Conservation (phyloP, 2,888 invertebrate species). For the Syrista parreyssii region DNA sequence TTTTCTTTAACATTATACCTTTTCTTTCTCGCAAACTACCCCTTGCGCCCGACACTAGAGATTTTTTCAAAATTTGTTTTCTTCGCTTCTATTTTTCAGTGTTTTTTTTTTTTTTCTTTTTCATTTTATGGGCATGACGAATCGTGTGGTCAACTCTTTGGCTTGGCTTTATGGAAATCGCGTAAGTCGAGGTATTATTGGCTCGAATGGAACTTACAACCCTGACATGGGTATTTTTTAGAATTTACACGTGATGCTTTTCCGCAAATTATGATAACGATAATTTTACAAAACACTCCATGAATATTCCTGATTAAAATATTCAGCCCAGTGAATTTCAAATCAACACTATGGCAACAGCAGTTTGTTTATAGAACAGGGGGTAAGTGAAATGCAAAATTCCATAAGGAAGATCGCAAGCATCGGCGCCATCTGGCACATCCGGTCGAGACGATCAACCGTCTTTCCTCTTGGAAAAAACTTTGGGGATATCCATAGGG, state of each 20-base stretch:
- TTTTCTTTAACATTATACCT: not conserved
- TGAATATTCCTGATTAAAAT: too few species aligned
- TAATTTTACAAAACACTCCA: not conserved
- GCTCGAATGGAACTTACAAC: not conserved
- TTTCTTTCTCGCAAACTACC: not conserved
- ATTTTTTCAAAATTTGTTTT: too few species aligned
- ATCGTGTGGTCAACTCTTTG: not conserved
- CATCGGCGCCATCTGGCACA: not conserved
- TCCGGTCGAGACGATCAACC: not conserved
- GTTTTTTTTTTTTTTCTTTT: not conserved
- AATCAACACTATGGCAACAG: not conserved
- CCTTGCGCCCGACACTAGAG: not conserved
- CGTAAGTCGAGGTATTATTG: not conserved
- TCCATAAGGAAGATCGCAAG: not conserved
- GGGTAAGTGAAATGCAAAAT: not conserved
- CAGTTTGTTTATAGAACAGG: not conserved
- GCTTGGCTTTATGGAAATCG: not conserved
- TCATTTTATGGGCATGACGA: not conserved
- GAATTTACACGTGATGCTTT: not conserved
- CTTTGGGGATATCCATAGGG: not conserved
- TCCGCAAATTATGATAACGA: not conserved
- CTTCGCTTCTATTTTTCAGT: too few species aligned
- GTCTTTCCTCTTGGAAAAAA: not conserved
- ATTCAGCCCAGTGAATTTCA: not conserved
- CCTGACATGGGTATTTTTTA: not conserved